phyloP scores from a whole-genome alignment of 2,113 vertebrate genomes.

The Microcebus griseorufus region DNA sequence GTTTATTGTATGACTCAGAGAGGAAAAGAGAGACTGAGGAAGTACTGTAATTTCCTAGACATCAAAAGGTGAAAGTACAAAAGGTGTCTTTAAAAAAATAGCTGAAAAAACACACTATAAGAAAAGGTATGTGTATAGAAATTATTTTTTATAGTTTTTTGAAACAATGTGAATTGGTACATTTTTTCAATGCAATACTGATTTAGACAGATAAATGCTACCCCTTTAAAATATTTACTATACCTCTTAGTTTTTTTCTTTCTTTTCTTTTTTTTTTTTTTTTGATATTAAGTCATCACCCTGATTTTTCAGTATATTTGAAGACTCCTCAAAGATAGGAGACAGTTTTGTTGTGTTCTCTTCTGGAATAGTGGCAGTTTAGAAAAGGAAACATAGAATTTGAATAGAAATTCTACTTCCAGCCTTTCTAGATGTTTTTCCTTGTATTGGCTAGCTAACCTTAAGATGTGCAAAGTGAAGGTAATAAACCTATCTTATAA shows the following conservation, averaged over 20 bases:
- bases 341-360: neutral
- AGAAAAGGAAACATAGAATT: neutral
- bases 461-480: neutral
- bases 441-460: neutral
- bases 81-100: slow-evolving; percentile 66
- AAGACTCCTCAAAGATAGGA: neutral
- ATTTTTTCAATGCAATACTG: neutral
- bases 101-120: slow-evolving; percentile 46
- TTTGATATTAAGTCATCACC: neutral
- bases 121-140: slow-evolving; percentile 23
- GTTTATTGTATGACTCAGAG: slow-evolving; percentile 55
- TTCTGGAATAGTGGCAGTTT: neutral
- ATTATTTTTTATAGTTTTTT: neutral
- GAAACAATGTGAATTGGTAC: neutral
- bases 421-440: neutral
- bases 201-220: neutral
- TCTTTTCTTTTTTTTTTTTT: neutral
- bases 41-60: slow-evolving; percentile 60
- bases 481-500: neutral
- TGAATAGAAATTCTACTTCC: neutral
- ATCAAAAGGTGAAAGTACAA: slow-evolving; percentile 75
- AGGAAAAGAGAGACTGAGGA: slow-evolving; percentile 60
- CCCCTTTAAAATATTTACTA: neutral
- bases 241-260: neutral
- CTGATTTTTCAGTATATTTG: neutral